Conservation (phyloP, 2,113 vertebrate species). For the Paramisgurnus dabryanus region DNA sequence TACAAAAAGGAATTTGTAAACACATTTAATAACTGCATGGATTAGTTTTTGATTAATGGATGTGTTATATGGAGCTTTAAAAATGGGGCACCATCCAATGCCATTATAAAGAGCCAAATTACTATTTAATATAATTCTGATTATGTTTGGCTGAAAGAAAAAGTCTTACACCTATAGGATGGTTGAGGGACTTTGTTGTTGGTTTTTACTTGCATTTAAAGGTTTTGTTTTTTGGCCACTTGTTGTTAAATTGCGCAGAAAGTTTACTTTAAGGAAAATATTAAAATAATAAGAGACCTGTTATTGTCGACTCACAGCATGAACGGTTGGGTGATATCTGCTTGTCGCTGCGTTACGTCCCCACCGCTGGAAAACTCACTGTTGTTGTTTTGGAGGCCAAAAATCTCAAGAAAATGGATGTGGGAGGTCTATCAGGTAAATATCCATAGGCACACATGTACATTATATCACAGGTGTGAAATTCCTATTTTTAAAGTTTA, state of each 20-base stretch:
- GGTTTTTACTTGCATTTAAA: too few species aligned
- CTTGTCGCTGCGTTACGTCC: constrained; percentile 73
- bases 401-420: constrained; percentile 93
- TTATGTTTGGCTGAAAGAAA: too few species aligned
- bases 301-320: constrained; percentile 68
- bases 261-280: neutral
- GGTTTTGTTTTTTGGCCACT: neutral
- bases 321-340: constrained; percentile 88
- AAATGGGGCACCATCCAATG: too few species aligned
- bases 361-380: constrained; percentile 91
- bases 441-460: neutral
- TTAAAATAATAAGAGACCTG: neutral
- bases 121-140: too few species aligned
- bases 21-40: too few species aligned
- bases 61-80: too few species aligned
- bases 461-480: neutral
- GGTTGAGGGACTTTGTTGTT: too few species aligned
- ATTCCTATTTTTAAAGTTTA: neutral
- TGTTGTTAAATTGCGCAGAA: neutral
- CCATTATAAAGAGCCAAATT: too few species aligned
- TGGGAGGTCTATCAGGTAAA: constrained; percentile 92
- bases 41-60: too few species aligned
- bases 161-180: too few species aligned
- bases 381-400: constrained; percentile 95
- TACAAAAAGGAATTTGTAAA: too few species aligned